These are phyloP conservation scores for Bettongia penicillata DNA, from an alignment of 2,113 vertebrate genomes.

Conservation along the genomic window DNA sequence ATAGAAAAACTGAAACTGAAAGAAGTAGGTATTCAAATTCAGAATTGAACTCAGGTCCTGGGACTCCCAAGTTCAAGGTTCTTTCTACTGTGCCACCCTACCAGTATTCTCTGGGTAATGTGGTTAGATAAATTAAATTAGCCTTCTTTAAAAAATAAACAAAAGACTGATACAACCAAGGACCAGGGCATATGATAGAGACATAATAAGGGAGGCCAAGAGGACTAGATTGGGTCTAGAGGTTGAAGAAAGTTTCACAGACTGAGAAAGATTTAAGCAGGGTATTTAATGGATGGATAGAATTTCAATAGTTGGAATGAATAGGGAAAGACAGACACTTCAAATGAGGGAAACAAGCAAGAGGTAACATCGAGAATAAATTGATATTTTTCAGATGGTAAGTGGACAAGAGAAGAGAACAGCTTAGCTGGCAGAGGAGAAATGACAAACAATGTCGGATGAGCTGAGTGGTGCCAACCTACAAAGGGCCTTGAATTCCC, in stretches of 20 bases:
- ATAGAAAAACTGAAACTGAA: neutral
- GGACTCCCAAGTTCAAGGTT: neutral
- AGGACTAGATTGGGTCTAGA: neutral
- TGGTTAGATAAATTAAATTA: neutral
- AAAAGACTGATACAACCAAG: neutral
- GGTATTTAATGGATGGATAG: neutral
- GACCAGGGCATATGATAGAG: neutral
- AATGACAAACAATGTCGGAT: neutral
- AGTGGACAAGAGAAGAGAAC: neutral
- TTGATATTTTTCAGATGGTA: neutral
- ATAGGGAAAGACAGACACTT: constrained; percentile 10
- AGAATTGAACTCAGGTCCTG: neutral
- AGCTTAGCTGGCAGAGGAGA: neutral
- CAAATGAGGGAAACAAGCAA: neutral
- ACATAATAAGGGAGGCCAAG: neutral
- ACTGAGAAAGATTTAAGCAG: neutral
- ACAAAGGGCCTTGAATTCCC: neutral
- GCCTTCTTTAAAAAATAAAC: neutral
- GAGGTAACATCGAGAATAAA: neutral
- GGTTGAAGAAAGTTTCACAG: neutral
- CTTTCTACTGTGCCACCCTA: neutral
- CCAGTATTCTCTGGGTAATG: neutral
- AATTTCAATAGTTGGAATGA: neutral
- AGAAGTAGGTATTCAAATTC: neutral
- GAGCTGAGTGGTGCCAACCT: neutral